These are phyloP conservation scores for Abrostola triplasia DNA, from an alignment of 2,888 invertebrate species.

Conservation along the genomic window DNA sequence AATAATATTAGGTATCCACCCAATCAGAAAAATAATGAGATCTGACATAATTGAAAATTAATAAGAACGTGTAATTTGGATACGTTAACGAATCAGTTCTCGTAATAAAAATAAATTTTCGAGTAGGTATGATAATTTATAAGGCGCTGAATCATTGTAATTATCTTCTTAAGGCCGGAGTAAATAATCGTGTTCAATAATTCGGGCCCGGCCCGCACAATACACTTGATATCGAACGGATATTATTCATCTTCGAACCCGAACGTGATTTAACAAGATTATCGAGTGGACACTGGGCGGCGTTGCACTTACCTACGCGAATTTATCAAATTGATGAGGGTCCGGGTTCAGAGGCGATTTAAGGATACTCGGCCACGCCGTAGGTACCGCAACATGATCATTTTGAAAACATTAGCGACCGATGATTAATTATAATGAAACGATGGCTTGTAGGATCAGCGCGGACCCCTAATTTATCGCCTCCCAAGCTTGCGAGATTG, in stretches of 20 bases:
- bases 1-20: background rate
- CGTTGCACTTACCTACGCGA: conserved; percentile 54
- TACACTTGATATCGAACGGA: conserved; percentile 23
- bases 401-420: conserved; percentile 59
- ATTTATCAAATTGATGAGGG: conserved; percentile 72
- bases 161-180: conserved; percentile 27
- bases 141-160: conserved; percentile 33
- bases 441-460: conserved; percentile 43
- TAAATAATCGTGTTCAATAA: conserved; percentile 35
- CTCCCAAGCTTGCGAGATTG: conserved; percentile 36
- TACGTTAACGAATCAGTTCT: conserved; percentile 1
- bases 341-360: conserved; percentile 37
- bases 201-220: conserved; percentile 22
- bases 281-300: conserved; percentile 43
- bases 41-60: conserved; percentile 11
- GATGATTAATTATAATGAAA: conserved; percentile 67
- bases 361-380: conserved; percentile 27
- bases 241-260: conserved; percentile 48
- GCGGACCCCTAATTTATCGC: conserved; percentile 47
- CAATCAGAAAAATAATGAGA: conserved; percentile 11
- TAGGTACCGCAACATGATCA: conserved; percentile 42
- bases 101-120: conserved; percentile 13
- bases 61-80: background rate
- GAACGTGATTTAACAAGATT: conserved; percentile 57
- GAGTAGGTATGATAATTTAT: conserved; percentile 28